Percentiles rank a stretch among this genome's conserved stretches.
These are phyloP conservation scores for Asarcornis scutulata DNA, from an alignment of 2,113 vertebrate genomes.

Conservation along the genomic window DNA sequence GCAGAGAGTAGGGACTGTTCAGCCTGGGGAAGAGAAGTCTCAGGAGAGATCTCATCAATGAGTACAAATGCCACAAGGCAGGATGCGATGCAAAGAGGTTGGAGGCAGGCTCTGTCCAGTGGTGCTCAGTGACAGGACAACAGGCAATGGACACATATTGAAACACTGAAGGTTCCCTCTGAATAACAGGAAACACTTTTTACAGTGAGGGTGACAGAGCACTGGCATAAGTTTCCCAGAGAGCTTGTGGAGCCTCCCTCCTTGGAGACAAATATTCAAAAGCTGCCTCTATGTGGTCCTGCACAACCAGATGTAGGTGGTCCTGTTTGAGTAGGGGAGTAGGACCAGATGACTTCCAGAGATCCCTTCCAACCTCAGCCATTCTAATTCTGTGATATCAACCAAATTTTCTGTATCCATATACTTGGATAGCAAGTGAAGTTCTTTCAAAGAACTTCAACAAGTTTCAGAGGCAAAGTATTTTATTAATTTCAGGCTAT, in stretches of 20 bases:
- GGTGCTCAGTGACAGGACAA: not conserved
- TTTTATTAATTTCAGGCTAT: not conserved
- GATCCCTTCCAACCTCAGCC: not conserved
- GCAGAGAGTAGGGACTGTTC: not conserved
- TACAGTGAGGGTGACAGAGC: not conserved
- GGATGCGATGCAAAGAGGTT: not conserved
- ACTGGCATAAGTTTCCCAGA: not conserved
- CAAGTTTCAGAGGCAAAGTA: not conserved
- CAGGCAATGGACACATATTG: not conserved
- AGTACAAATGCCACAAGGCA: not conserved
- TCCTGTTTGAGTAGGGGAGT: not conserved
- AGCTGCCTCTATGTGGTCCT: not conserved
- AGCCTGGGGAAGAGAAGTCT: not conserved
- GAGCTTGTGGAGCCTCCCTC: not conserved
- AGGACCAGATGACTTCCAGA: not conserved
- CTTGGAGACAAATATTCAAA: not conserved
- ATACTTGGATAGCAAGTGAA: not conserved
- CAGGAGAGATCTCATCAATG: not conserved
- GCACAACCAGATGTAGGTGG: not conserved
- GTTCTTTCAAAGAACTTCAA: not conserved
- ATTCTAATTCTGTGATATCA: not conserved
- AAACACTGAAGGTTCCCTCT: not conserved
- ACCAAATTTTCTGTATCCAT: not conserved
- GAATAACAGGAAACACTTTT: not conserved
- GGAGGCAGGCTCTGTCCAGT: not conserved